phyloP scores from a whole-genome alignment of 1,140 invertebrate species.

The Bombus sylvicola region DNA sequence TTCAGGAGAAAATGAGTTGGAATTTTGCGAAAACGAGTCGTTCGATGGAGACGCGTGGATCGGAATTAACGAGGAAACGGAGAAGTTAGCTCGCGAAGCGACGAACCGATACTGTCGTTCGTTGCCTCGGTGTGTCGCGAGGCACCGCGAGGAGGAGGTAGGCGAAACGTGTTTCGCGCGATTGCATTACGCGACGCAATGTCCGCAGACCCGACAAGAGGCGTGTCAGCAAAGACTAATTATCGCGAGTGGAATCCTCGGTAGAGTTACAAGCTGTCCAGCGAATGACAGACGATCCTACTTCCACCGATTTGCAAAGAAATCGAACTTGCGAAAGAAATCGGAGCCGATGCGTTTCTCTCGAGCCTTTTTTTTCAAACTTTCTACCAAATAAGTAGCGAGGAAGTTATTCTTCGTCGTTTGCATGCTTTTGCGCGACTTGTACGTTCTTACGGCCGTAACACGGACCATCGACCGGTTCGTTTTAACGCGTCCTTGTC shows the following conservation, averaged over 20 bases:
- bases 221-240: background rate
- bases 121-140: background rate
- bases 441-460: no score
- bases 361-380: background rate
- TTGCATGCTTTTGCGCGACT: no score
- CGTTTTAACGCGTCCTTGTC: background rate
- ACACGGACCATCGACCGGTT: no score
- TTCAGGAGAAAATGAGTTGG: no score
- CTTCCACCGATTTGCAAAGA: background rate
- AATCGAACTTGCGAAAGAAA: background rate
- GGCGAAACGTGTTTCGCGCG: conserved; percentile 5
- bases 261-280: background rate
- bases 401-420: no score
- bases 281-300: background rate
- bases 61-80: background rate
- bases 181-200: background rate
- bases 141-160: background rate
- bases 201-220: background rate
- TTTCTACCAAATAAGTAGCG: no score
- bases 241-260: background rate
- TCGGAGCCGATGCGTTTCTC: accelerated
- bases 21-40: background rate
- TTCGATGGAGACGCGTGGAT: background rate
- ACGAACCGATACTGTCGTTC: background rate
- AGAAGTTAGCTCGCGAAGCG: background rate